phyloP scores from a whole-genome alignment of 2,797 vertebrate genomes.

The Poeciliopsis infans region DNA sequence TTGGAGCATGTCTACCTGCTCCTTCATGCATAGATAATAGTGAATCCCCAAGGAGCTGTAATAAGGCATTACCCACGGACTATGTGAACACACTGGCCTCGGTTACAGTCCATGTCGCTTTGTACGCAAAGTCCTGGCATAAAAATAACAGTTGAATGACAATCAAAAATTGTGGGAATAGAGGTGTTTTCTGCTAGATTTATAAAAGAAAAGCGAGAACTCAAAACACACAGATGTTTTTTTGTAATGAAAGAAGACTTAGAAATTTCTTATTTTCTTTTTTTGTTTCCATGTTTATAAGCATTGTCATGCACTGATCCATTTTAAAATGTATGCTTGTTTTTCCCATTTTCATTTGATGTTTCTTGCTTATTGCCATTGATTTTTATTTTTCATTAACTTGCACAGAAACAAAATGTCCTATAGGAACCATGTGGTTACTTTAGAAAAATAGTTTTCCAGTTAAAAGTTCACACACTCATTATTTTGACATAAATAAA shows the following conservation, averaged over 20 bases:
- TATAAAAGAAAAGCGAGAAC: neutral
- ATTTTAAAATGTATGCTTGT: slow-evolving; percentile 52
- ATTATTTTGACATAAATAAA: slow-evolving; percentile 76
- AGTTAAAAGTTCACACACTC: slow-evolving; percentile 67
- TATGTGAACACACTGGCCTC: slow-evolving; percentile 32
- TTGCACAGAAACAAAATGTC: slow-evolving; percentile 9
- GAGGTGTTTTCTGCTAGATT: neutral
- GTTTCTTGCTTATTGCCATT: neutral
- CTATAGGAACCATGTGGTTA: slow-evolving; percentile 30
- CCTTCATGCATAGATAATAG: slow-evolving; percentile 63
- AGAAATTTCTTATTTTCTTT: slow-evolving; percentile 22
- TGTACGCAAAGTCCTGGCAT: slow-evolving; percentile 28
- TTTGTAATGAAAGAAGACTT: neutral
- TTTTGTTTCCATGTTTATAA: slow-evolving; percentile 59
- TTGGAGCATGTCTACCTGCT: slow-evolving; percentile 63
- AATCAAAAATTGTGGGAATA: slow-evolving; percentile 40
- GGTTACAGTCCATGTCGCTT: slow-evolving; percentile 34
- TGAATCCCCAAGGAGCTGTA: slow-evolving; percentile 49
- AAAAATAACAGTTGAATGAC: slow-evolving; percentile 40
- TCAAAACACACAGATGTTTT: neutral
- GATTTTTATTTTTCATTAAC: neutral
- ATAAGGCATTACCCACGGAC: slow-evolving; percentile 50
- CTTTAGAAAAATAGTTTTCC: slow-evolving; percentile 54
- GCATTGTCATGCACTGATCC: slow-evolving; percentile 45
- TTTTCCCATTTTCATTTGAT: slow-evolving; percentile 15